These are phyloP conservation scores for Melinaea marsaeus DNA, from an alignment of 2,888 invertebrate species.

Conservation along the genomic window DNA sequence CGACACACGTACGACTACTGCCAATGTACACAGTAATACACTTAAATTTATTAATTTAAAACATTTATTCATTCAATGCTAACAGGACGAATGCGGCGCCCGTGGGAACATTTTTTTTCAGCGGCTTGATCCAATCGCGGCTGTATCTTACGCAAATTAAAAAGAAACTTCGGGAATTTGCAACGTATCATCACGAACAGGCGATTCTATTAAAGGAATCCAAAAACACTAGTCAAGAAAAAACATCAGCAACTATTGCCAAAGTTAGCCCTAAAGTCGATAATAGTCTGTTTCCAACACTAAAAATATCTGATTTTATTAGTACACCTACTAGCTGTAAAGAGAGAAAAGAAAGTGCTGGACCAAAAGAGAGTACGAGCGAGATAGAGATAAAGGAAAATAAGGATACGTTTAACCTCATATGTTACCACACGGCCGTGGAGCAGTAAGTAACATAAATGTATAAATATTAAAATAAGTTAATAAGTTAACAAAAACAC, in stretches of 20 bases:
- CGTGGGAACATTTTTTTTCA: slow-evolving; percentile 66
- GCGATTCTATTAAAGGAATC: slow-evolving; percentile 37
- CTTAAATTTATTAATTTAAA: no score
- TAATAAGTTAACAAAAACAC: not conserved
- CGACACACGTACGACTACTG: slow-evolving; percentile 26
- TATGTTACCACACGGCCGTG: slow-evolving; percentile 55
- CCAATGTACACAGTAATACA: no score
- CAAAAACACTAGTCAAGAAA: slow-evolving; percentile 7
- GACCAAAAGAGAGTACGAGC: slow-evolving; percentile 25
- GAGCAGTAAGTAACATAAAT: slow-evolving; percentile 49
- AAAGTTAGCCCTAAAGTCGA: slow-evolving; percentile 29
- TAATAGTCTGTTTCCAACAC: slow-evolving; percentile 42
- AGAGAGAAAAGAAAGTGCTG: slow-evolving; percentile 36
- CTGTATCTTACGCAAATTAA: slow-evolving; percentile 51
- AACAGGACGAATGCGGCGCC: slow-evolving; percentile 47
- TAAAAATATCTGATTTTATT: slow-evolving; percentile 52
- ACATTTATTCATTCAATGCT: no score
- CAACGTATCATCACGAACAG: slow-evolving; percentile 51
- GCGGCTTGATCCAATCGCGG: slow-evolving; percentile 63
- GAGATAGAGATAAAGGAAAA: slow-evolving; percentile 32
- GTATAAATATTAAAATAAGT: no score
- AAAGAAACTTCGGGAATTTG: slow-evolving; percentile 53
- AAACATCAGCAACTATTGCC: slow-evolving; percentile 6
- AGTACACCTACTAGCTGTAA: slow-evolving; percentile 45
- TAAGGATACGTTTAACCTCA: slow-evolving; percentile 40